Conservation (phyloP, 2,888 invertebrate genomes). For the Thumatha senex region DNA sequence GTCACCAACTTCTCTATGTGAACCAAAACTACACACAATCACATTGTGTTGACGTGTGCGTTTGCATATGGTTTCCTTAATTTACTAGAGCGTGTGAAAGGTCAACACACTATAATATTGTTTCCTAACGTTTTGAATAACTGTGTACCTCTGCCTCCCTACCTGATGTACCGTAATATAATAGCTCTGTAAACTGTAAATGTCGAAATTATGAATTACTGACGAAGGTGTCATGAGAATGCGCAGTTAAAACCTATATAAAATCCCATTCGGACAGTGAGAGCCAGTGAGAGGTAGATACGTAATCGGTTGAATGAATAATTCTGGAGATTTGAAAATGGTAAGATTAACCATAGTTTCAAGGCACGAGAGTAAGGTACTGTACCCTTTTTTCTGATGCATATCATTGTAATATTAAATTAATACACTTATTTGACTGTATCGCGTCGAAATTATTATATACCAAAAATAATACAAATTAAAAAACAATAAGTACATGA, state of each 20-base stretch:
- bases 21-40: neutral
- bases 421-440: no score
- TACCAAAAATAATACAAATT: no score
- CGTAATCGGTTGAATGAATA: constrained; percentile 6
- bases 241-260: constrained; percentile 23
- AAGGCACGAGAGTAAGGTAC: no score
- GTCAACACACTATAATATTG: constrained; percentile 34
- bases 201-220: constrained; percentile 32
- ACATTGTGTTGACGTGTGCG: constrained; percentile 9
- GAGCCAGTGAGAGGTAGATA: no score
- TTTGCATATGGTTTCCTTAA: constrained; percentile 28
- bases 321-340: neutral
- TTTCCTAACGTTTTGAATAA: constrained; percentile 22
- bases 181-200: constrained; percentile 36
- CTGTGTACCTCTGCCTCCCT: neutral
- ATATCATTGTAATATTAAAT: no score
- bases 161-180: constrained; percentile 28
- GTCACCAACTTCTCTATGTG: neutral
- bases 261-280: neutral
- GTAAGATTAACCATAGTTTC: no score
- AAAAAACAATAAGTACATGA: no score
- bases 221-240: constrained; percentile 32
- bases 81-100: constrained; percentile 53
- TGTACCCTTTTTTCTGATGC: no score
- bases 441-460: no score